Conservation (phyloP, 2,113 vertebrate genomes). For the Myotis davidii region DNA sequence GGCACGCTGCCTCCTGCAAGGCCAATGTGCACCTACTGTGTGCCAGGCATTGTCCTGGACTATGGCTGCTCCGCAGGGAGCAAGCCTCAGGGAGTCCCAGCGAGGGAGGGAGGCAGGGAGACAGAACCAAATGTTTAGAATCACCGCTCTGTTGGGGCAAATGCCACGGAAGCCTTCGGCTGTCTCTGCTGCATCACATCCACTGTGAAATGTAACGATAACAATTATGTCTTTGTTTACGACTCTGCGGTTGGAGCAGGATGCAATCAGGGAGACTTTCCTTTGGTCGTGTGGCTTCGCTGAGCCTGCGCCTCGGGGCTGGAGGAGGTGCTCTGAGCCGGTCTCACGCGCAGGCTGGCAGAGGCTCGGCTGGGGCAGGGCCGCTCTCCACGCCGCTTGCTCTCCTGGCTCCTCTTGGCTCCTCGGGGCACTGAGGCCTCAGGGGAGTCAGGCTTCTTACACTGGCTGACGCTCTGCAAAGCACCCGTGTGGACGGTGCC, state of each 20-base stretch:
- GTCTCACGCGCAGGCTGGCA: background rate
- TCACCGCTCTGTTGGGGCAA: background rate
- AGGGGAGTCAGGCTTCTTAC: background rate
- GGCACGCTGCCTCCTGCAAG: background rate
- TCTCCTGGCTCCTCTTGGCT: background rate
- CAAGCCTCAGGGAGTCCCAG: background rate
- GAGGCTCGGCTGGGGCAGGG: rapidly evolving
- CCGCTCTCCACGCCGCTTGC: background rate
- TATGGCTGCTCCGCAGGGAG: background rate
- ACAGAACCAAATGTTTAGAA: background rate
- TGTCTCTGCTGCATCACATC: background rate
- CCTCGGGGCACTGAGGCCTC: background rate
- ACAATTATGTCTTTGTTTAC: background rate
- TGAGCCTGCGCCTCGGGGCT: rapidly evolving
- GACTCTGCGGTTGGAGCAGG: background rate
- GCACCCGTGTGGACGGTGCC: background rate
- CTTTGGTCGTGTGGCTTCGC: background rate
- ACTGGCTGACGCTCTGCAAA: background rate
- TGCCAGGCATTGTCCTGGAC: background rate
- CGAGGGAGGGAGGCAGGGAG: background rate
- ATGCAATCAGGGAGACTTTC: background rate
- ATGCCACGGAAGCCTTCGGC: background rate
- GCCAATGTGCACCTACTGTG: background rate
- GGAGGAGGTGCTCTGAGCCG: background rate
- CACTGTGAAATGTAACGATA: background rate